Evolutionary conservation across 2,113 vertebrate species (phyloP).

Genomic region (Spea multiplicata): DNA sequence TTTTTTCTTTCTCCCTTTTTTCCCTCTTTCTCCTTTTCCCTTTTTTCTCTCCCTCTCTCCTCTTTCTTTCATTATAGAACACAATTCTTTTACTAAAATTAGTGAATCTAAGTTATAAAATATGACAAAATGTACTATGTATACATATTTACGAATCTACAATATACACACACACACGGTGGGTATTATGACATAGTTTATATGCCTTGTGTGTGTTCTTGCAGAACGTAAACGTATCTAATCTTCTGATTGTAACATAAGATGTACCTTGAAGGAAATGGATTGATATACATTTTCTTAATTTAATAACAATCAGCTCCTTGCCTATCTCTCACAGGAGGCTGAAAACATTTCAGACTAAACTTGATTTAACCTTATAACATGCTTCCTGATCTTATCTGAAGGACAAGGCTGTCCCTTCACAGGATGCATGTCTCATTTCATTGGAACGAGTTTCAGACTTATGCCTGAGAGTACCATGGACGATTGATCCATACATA

Average conservation of each 20-base stretch:
- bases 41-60: too few relatives aligned
- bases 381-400: constrained; percentile 44
- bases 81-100: too few relatives aligned
- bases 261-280: constrained; percentile 37
- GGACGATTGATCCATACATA: too few relatives aligned
- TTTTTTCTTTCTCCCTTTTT: too few relatives aligned
- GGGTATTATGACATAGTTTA: too few relatives aligned
- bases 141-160: too few relatives aligned
- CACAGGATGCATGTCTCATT: background rate
- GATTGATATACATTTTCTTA: constrained; percentile 22
- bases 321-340: constrained; percentile 21
- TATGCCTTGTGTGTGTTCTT: background rate
- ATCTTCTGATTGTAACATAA: constrained; percentile 38
- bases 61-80: too few relatives aligned
- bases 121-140: too few relatives aligned
- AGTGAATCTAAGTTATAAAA: too few relatives aligned
- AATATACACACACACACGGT: too few relatives aligned
- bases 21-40: too few relatives aligned
- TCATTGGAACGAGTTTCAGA: background rate
- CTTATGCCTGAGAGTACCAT: too few relatives aligned
- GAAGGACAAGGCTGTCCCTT: constrained; percentile 17
- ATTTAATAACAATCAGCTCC: constrained; percentile 39
- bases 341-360: constrained; percentile 39
- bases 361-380: constrained; percentile 38
- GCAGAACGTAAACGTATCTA: background rate